These are phyloP conservation scores for Crepidodera aurea DNA, from an alignment of 2,888 invertebrate genomes.

Conservation along the genomic window DNA sequence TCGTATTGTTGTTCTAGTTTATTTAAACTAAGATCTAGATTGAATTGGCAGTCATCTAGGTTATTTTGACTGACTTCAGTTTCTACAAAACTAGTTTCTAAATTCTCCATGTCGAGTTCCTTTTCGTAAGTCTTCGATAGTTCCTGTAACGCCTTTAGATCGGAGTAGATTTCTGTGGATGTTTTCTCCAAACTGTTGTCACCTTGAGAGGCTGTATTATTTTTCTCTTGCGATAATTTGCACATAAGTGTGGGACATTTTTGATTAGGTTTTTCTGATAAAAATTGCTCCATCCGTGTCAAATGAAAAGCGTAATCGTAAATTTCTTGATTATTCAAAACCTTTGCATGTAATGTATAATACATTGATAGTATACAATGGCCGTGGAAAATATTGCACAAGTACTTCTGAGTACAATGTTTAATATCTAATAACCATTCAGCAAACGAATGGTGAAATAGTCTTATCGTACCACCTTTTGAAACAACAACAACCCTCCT, in stretches of 20 bases:
- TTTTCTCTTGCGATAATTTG: slow-evolving; percentile 54
- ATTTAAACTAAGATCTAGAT: slow-evolving; percentile 43
- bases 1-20: slow-evolving; percentile 46
- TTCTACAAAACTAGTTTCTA: slow-evolving; percentile 55
- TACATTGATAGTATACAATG: slow-evolving; percentile 89
- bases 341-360: slow-evolving; percentile 75
- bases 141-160: slow-evolving; percentile 57
- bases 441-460: slow-evolving; percentile 95
- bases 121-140: slow-evolving; percentile 53
- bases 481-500: slow-evolving; percentile 70
- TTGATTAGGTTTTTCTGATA: slow-evolving; percentile 61
- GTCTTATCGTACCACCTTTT: slow-evolving; percentile 68
- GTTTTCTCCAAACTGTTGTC: slow-evolving; percentile 56
- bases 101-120: slow-evolving; percentile 49
- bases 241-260: slow-evolving; percentile 58
- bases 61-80: slow-evolving; percentile 54
- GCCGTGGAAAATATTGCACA: slow-evolving; percentile 87
- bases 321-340: slow-evolving; percentile 76
- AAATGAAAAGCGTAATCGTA: slow-evolving; percentile 77
- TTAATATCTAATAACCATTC: slow-evolving; percentile 97
- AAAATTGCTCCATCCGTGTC: slow-evolving; percentile 72
- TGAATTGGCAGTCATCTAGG: slow-evolving; percentile 46
- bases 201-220: slow-evolving; percentile 42
- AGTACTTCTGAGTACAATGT: slow-evolving; percentile 93
- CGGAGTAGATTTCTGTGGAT: slow-evolving; percentile 58